Evolutionary conservation across 1,140 invertebrate genomes (phyloP).

Genomic region (Kradibia gibbosae): DNA sequence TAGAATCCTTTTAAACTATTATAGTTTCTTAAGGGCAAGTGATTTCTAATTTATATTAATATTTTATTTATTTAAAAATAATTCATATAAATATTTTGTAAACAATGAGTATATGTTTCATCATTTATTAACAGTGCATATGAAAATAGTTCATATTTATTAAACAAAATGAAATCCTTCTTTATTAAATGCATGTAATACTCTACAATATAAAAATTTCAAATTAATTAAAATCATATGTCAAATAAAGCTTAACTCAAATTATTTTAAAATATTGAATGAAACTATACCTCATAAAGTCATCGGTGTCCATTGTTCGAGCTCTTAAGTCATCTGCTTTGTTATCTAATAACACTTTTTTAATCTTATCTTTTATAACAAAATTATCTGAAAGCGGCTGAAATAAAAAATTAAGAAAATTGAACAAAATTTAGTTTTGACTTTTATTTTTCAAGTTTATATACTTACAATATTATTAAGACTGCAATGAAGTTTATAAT

Average conservation of each 20-base stretch:
- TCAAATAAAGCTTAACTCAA: not conserved
- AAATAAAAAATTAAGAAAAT: constrained; percentile 61
- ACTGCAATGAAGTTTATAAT: constrained; percentile 92
- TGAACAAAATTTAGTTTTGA: constrained; percentile 15
- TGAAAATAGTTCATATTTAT: constrained; percentile 42
- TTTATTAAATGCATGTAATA: constrained; percentile 90
- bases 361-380: constrained; percentile 88
- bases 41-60: constrained; percentile 40
- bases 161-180: constrained; percentile 92
- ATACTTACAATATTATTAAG: constrained; percentile 85
- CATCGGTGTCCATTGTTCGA: constrained; percentile 95
- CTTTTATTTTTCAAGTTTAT: constrained; percentile 30
- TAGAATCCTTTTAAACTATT: not conserved
- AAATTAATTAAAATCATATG: constrained; percentile 6
- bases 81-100: constrained; percentile 34
- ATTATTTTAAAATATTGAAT: constrained; percentile 31
- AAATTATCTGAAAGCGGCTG: constrained; percentile 87
- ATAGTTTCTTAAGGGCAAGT: not conserved
- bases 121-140: constrained; percentile 10
- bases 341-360: constrained; percentile 79
- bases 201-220: constrained; percentile 71
- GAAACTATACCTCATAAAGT: constrained; percentile 90
- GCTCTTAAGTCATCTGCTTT: constrained; percentile 87
- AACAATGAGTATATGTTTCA: constrained; percentile 21
- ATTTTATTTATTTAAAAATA: constrained; percentile 40